Evolutionary conservation across 2,113 vertebrate genomes (phyloP), one percentile per base, ranked within the genome.

Genomic region (Malurus cyaneus): DNA sequence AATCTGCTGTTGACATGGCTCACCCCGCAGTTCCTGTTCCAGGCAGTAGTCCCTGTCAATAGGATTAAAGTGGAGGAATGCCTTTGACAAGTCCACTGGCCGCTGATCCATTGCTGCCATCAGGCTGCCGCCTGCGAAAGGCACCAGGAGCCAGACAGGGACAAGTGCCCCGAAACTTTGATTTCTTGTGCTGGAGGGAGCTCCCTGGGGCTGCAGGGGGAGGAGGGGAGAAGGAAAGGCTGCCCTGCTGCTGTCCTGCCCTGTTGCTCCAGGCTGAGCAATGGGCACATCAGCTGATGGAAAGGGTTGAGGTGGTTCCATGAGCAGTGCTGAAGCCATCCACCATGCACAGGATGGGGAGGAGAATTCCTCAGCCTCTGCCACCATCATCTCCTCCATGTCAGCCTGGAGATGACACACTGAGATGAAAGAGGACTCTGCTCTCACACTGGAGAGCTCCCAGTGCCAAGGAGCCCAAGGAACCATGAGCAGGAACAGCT

Each of bases 1-100:
- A 97, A 98, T 97, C 97, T 98, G 95, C 96, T 97, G 97, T 97
- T 97, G 97, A 97, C 97, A 97, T 89, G 97, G 97, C 96, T 97
- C 96, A 97, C 96, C 96, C 93, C 6, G 90, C 94, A 96, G 96
- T 96, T 97, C 96, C 96, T 96, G 96, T 97, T 97, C 92, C 96
- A 97, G 95, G 92, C 95, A 95, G 94, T 92, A 96, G 96, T 94
- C 96, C 96, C 96, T 96, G 95, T 97, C 97, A 97, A 97, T 97
- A 96, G 97, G 96, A 98, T 97, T 97, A 97, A 97, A 97, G 96
- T 89, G 95, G 86, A 97, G 95, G 97, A 98, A 97, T 97, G 93
- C 93, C 96, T 97, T 97, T 97, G 96, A 97, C 96, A 97, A 96
- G 92, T 53, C 94, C 96, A 96, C 81, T 12, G 89, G 92, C 89